Base-by-base conservation (phyloP, 1,140 invertebrate genomes). In the Pseudachorutes palmiensis region DNA sequence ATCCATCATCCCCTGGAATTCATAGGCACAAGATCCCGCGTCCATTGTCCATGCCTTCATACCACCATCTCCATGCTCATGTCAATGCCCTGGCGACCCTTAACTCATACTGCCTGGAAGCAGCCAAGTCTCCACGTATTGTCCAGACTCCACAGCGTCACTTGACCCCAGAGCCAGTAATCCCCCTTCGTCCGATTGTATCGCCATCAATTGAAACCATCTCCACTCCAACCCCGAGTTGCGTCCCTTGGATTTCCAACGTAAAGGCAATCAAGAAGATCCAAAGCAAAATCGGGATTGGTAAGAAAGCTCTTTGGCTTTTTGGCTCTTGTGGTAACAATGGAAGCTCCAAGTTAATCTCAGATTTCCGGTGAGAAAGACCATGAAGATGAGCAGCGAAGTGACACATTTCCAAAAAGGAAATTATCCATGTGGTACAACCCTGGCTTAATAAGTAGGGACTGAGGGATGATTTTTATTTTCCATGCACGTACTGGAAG, bases 291-390 rank as follows among this genome's bases (percentile, higher is more conserved):
- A 55, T 55, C 5, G 51, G 51, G 24, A 55, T 19, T 5, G 51
- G 51, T 55, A 55, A 55, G 51, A 45, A 45, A 12, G 9, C 36
- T 45, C 36, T 45, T 45, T 19, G 9, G 19, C 19, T 45, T 45
- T 45, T 45, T 45, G 36, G 36, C 9, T 45, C 36, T 12, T n/a
- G n/a, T n/a, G 36, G 19, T 45, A 45, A 45, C 36, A 45, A 45
- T n/a, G n/a, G n/a, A n/a, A n/a, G n/a, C n/a, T n/a, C n/a, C n/a
- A n/a, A n/a, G n/a, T n/a, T n/a, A n/a, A n/a, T n/a, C n/a, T 45
- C 19, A 45, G 51, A 55, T 22, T 55, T 55, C 51, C 51, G 9
- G 51, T 55, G 51, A 45, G 36, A 45, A 45, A 45, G 19, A 45
- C 9, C 19, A n/a, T 26, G 51, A 14, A 26, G 51, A 55, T 55